Percentiles rank a stretch among this genome's conserved stretches.
Conservation (phyloP, 1,140 invertebrate genomes). For the Pseudomyrmex concolor region DNA sequence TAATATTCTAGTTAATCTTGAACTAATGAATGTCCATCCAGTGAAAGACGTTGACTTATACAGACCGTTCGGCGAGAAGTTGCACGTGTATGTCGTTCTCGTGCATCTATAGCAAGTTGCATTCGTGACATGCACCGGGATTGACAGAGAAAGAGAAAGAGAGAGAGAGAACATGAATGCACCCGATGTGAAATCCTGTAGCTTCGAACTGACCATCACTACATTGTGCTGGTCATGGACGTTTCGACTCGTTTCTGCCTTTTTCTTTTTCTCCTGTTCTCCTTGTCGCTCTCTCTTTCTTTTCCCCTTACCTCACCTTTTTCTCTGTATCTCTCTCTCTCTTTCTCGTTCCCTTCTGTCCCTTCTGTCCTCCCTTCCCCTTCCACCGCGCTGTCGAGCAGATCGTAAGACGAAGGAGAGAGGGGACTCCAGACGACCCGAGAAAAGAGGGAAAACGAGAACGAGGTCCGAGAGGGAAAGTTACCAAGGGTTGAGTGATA, state of each 20-base stretch:
- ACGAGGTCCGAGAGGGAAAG: conserved; percentile 76
- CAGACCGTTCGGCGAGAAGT: background rate
- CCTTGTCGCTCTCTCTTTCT: conserved; percentile 61
- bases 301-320: conserved; percentile 58
- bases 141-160: background rate
- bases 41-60: conserved; percentile 36
- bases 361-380: conserved; percentile 54
- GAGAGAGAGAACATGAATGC: conserved; percentile 50
- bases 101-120: conserved; percentile 34
- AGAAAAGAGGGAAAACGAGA: conserved; percentile 77
- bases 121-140: conserved; percentile 23
- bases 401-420: conserved; percentile 58
- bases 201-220: conserved; percentile 80
- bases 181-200: conserved; percentile 60
- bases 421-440: conserved; percentile 67
- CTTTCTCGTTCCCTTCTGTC: conserved; percentile 47
- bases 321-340: conserved; percentile 54
- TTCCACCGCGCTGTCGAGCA: conserved; percentile 20
- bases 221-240: conserved; percentile 82
- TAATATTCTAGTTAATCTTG: conserved; percentile 25
- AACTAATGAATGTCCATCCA: conserved; percentile 20
- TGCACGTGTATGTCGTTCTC: conserved; percentile 12
- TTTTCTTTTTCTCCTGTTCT: conserved; percentile 58
- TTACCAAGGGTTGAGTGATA: conserved; percentile 80
- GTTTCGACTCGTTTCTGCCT: conserved; percentile 64